Percentiles rank a stretch among this genome's conserved stretches.
These are phyloP conservation scores for Papilio machaon DNA, from an alignment of 1,140 invertebrate genomes.

Conservation along the genomic window DNA sequence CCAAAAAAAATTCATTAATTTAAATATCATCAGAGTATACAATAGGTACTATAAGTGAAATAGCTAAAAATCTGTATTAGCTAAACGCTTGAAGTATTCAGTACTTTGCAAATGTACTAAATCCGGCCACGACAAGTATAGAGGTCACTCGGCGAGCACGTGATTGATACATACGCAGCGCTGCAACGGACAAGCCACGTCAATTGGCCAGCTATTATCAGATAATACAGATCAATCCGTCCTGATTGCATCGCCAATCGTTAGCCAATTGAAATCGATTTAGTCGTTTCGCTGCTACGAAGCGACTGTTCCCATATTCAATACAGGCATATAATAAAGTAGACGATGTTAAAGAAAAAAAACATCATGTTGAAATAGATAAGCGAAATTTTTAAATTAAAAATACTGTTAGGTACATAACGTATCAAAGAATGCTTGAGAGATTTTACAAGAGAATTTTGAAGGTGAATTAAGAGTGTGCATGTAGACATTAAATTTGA, in stretches of 20 bases:
- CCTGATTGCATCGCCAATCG: constrained; percentile 77
- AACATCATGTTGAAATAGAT: no score
- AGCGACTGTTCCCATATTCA: not conserved
- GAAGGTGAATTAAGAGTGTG: not conserved
- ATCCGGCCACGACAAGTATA: not conserved
- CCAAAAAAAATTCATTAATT: no score
- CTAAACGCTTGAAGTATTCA: no score
- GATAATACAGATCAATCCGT: constrained; percentile 77
- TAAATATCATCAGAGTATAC: no score
- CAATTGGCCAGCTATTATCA: constrained; percentile 72
- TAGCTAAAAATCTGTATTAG: not conserved
- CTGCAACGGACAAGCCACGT: constrained; percentile 33
- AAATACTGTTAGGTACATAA: no score
- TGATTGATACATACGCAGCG: constrained; percentile 2
- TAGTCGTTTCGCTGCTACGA: constrained; percentile 36
- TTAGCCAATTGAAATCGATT: constrained; percentile 69
- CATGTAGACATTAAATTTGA: not conserved
- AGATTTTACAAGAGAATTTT: not conserved
- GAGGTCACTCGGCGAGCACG: constrained; percentile 12
- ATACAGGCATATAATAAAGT: not conserved
- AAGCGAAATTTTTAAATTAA: no score
- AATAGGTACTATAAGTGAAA: not conserved
- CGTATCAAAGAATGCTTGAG: not conserved
- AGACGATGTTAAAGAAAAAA: not conserved
- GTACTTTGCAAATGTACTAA: not conserved